These are phyloP conservation scores for Enchytraeus crypticus DNA, from an alignment of 2,888 invertebrate species.

Conservation along the genomic window DNA sequence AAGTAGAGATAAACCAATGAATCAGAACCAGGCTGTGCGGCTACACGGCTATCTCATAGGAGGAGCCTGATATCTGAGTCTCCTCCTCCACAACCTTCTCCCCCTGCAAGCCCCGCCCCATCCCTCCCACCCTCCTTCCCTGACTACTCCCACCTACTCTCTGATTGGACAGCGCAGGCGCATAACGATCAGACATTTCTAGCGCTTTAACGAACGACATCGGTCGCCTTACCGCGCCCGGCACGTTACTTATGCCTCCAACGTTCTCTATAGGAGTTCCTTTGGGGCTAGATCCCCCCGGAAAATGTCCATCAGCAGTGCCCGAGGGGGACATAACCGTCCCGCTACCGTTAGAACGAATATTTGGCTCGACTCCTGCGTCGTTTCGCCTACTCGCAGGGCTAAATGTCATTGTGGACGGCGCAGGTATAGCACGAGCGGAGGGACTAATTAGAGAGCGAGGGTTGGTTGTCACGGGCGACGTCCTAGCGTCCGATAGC, in stretches of 20 bases:
- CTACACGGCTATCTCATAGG: constrained; percentile 9
- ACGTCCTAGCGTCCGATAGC: neutral
- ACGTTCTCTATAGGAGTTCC: neutral
- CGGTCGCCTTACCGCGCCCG: constrained; percentile 33
- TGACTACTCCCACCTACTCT: neutral
- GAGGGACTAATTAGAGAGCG: neutral
- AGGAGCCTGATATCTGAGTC: constrained; percentile 2
- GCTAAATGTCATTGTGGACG: neutral
- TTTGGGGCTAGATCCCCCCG: neutral
- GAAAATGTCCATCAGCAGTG: neutral
- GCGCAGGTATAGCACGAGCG: neutral
- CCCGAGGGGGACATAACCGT: neutral
- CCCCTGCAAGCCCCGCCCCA: neutral
- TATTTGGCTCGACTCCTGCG: neutral
- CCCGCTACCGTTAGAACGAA: neutral
- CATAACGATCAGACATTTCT: constrained; percentile 45
- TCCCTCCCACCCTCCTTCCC: neutral
- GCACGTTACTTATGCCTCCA: constrained; percentile 16
- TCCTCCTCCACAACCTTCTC: neutral
- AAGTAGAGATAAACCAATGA: too few relatives aligned
- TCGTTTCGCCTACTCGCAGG: neutral
- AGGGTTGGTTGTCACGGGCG: neutral
- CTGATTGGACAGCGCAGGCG: neutral
- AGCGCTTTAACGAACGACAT: constrained; percentile 48
- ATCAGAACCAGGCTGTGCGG: too few relatives aligned